These are phyloP conservation scores for Lophotriccus pileatus DNA, from an alignment of 2,797 vertebrate species.

Conservation along the genomic window DNA sequence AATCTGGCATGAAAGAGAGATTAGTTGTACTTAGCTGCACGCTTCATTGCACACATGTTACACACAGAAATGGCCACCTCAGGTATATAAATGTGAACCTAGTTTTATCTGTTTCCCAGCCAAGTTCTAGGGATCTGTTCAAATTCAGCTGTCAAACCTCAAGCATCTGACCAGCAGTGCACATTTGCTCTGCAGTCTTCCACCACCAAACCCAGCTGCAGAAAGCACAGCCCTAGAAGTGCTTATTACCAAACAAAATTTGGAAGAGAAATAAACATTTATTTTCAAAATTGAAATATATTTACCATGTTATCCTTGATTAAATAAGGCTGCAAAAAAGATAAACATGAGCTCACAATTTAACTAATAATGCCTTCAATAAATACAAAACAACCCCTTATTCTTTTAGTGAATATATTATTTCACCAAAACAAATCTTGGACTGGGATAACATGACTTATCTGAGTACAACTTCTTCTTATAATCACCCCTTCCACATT, in stretches of 20 bases:
- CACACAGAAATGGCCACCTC: not conserved
- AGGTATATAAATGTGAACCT: not conserved
- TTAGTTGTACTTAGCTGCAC: not conserved
- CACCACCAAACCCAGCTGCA: not conserved
- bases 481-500: not conserved
- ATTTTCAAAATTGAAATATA: slow-evolving; percentile 1
- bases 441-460: not conserved
- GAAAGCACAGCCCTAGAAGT: not conserved
- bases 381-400: not conserved
- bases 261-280: not conserved
- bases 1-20: not conserved
- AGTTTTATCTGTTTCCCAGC: not conserved
- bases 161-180: not conserved
- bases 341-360: not conserved
- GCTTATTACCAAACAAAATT: not conserved
- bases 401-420: not conserved
- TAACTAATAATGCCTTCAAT: not conserved
- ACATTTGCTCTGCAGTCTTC: not conserved
- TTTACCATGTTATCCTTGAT: not conserved
- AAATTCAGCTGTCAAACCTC: not conserved
- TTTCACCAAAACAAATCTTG: not conserved
- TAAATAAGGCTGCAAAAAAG: not conserved
- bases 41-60: not conserved
- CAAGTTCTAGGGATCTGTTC: not conserved
- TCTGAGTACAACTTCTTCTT: not conserved